A percentile compares a stretch with the other conserved stretches of the same genome.
Conservation (phyloP, 92 coral and sea anemone species). For the Palythoa heliodiscus region DNA sequence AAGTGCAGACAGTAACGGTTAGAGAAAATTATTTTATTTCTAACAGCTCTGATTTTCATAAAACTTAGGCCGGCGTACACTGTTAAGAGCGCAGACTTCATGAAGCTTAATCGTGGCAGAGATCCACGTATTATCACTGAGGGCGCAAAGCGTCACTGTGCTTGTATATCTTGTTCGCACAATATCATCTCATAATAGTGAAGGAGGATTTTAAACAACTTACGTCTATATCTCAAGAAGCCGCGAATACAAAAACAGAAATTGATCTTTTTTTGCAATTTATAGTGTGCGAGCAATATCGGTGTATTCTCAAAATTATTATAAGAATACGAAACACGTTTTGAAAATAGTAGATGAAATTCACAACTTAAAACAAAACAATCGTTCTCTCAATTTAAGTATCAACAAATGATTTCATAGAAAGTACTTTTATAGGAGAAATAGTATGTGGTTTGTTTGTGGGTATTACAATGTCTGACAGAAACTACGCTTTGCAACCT, state of each 20-base stretch:
- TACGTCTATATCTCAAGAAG: not conserved
- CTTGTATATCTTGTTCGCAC: too few species aligned
- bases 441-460: slow-evolving; percentile 18
- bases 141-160: too few species aligned
- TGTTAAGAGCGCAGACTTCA: too few species aligned
- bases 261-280: not conserved
- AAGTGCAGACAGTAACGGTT: too few species aligned
- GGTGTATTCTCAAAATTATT: not conserved
- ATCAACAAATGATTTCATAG: not conserved
- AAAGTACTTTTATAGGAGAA: not conserved
- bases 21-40: too few species aligned
- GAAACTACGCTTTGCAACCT: not conserved
- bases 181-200: too few species aligned
- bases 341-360: not conserved
- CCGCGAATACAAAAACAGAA: not conserved
- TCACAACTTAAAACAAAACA: not conserved
- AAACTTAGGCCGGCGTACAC: too few species aligned
- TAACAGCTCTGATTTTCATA: too few species aligned
- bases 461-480: not conserved
- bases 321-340: not conserved
- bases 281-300: not conserved
- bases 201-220: too few species aligned
- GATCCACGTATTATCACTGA: too few species aligned
- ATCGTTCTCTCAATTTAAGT: not conserved
- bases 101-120: too few species aligned